Conservation (phyloP, 2,797 vertebrate species). For the Channallabes apus region DNA sequence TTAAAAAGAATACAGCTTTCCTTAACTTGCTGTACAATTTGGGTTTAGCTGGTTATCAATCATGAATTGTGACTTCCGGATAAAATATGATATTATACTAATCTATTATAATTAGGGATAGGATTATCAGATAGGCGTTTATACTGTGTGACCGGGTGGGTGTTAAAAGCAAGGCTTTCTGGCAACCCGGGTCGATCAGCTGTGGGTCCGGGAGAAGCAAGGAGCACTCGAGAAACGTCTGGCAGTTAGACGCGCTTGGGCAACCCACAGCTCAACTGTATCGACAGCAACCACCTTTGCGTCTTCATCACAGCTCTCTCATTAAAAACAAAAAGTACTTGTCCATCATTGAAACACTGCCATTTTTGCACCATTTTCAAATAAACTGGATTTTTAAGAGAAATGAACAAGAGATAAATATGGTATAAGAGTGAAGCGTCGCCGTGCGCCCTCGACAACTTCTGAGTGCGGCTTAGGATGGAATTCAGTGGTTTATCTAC, state of each 20-base stretch:
- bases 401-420: conserved; percentile 38
- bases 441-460: conserved; percentile 50
- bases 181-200: conserved; percentile 42
- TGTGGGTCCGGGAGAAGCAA: conserved; percentile 44
- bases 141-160: background rate
- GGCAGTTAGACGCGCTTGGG: conserved; percentile 69
- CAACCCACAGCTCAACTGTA: conserved; percentile 69
- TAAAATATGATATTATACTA: too few relatives aligned
- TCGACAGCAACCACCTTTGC: conserved; percentile 55
- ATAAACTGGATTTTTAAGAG: conserved; percentile 49
- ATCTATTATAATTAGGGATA: background rate
- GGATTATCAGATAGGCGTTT: background rate
- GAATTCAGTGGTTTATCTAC: conserved; percentile 51
- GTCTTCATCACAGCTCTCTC: conserved; percentile 44
- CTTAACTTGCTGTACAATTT: too few relatives aligned
- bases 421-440: conserved; percentile 47
- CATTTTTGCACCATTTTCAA: conserved; percentile 41
- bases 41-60: background rate
- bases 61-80: background rate
- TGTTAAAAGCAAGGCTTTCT: background rate
- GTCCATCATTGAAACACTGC: conserved; percentile 30
- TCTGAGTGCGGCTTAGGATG: conserved; percentile 61
- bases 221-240: conserved; percentile 56
- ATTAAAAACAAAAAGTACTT: conserved; percentile 30
- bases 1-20: background rate